Evolutionary conservation across 1,140 invertebrate genomes (phyloP).

Genomic region (Maconellicoccus hirsutus): DNA sequence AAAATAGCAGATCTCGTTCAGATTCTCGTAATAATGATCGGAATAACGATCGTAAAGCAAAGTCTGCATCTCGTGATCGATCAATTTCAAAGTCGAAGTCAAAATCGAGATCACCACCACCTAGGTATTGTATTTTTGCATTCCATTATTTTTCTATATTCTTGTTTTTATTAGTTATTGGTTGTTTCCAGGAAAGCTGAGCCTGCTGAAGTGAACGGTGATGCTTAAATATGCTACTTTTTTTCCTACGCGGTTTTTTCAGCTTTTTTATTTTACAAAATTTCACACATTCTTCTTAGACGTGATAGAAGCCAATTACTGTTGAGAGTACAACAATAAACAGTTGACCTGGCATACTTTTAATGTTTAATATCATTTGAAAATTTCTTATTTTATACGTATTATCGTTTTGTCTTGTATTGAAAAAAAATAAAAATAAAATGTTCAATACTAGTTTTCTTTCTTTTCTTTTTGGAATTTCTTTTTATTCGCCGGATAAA

Average conservation of each 20-base stretch:
- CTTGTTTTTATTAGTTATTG: neutral
- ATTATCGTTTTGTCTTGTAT: neutral
- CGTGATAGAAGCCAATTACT: neutral
- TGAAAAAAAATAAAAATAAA: neutral
- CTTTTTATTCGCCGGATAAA: constrained; percentile 32
- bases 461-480: no score
- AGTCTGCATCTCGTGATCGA: neutral
- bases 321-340: neutral
- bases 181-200: neutral
- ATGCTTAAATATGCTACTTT: neutral
- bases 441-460: neutral
- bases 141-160: neutral
- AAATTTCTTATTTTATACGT: neutral
- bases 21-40: neutral
- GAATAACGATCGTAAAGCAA: neutral
- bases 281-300: neutral
- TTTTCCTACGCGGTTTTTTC: neutral
- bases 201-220: neutral
- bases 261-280: neutral
- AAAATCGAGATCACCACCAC: neutral
- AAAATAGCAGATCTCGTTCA: constrained; percentile 10
- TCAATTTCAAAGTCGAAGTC: neutral
- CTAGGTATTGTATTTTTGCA: neutral
- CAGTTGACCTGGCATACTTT: neutral
- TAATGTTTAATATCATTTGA: no score